These are phyloP conservation scores for Sebastolobus altivelis DNA, from an alignment of 2,797 vertebrate species.

Conservation along the genomic window DNA sequence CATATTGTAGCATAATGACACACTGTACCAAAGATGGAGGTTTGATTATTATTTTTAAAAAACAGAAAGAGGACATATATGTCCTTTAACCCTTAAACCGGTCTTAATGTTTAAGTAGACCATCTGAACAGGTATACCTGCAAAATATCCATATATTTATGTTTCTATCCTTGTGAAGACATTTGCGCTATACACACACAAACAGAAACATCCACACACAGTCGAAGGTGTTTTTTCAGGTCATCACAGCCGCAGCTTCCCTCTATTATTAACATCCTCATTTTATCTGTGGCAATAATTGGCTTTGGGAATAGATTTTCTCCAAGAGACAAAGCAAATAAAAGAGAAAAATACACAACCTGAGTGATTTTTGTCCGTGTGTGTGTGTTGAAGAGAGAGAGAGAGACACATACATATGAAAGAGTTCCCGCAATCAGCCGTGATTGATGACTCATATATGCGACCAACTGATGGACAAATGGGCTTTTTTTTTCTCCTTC, in stretches of 20 bases:
- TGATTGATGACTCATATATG: constrained; percentile 45
- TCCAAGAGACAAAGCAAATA: constrained; percentile 1
- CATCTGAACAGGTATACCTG: background rate
- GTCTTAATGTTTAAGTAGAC: background rate
- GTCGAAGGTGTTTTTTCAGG: background rate
- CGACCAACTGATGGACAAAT: constrained; percentile 23
- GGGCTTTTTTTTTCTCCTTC: background rate
- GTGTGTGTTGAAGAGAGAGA: background rate
- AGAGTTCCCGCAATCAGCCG: background rate
- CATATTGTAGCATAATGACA: too few relatives aligned
- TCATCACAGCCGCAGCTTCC: background rate
- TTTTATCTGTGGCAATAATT: constrained; percentile 19
- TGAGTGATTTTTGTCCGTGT: background rate
- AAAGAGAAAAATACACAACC: background rate
- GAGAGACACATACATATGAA: background rate
- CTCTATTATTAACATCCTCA: constrained; percentile 19
- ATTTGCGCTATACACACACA: background rate
- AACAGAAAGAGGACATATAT: too few relatives aligned
- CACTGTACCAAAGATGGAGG: too few relatives aligned
- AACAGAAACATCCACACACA: background rate
- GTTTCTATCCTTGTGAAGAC: background rate
- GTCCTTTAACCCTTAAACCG: background rate
- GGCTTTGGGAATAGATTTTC: constrained; percentile 10
- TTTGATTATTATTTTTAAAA: too few relatives aligned
- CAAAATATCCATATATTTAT: background rate